A percentile compares a stretch with the other conserved stretches of the same genome.
Conservation (phyloP, 2,797 vertebrate genomes). For the Sebastes ruberrimus region DNA sequence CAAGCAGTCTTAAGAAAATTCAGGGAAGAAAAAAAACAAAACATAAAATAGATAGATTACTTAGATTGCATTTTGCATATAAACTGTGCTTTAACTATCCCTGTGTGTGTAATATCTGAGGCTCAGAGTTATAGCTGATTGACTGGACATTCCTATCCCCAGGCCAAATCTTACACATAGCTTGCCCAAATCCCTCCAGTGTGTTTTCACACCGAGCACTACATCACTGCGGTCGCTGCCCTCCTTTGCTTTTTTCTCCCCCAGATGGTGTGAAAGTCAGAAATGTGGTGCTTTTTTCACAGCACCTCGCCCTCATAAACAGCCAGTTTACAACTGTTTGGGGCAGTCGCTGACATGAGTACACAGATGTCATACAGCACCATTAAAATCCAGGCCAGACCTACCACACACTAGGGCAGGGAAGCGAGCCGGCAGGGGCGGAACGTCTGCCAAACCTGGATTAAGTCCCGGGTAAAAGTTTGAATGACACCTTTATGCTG, state of each 20-base stretch:
- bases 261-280: constrained; percentile 73
- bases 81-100: not conserved
- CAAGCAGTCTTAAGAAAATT: not conserved
- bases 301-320: constrained; percentile 75
- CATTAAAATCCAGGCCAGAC: constrained; percentile 76
- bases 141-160: constrained; percentile 10
- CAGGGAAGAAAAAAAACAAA: not conserved
- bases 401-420: constrained; percentile 57
- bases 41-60: not conserved
- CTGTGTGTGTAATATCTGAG: not conserved
- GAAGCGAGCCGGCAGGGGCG: constrained; percentile 18
- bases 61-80: not conserved
- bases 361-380: constrained; percentile 74
- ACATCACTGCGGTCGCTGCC: constrained; percentile 17
- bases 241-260: constrained; percentile 3
- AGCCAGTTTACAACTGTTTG: constrained; percentile 80
- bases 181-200: constrained; percentile 18
- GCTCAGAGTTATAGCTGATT: not conserved
- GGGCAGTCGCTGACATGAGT: constrained; percentile 75
- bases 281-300: constrained; percentile 63
- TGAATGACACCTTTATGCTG: constrained; percentile 51
- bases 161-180: constrained; percentile 17
- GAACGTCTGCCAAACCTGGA: constrained; percentile 51
- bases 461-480: constrained; percentile 34
- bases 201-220: constrained; percentile 40